Evolutionary conservation across 2,113 vertebrate genomes (phyloP), one percentile per base, ranked within the genome.

Genomic region (Oostethus manadensis): DNA sequence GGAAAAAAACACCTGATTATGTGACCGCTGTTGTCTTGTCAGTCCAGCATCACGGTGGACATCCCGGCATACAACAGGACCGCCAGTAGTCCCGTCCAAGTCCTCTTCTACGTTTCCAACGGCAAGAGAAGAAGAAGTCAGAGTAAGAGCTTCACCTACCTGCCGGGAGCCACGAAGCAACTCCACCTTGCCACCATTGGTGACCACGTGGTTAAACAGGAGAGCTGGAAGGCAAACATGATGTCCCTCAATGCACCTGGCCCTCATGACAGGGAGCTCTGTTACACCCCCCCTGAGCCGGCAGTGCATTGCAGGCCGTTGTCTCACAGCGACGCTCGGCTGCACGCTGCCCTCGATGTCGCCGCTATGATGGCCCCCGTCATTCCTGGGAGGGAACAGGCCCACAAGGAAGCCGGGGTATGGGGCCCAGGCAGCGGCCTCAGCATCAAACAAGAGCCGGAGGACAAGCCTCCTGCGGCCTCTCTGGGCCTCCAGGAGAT

Each of bases 101-200:
- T 97, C 81, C 94, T 96, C 76, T 98, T 98, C 88, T 95, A 93
- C 79, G 87, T 97, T 75, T 95, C 93, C 53, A 97, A 97, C 51
- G 96, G 95, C 70, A 98, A 95, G 83, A 93, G 92, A 79, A 96
- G 92, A 85, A 92, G 91, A 82, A 98, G 96, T 72, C 88, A 91
- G 38, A 87, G 86, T 58, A 94, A 95, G 58, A 93, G 79, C 79
- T 95, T 98, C 81, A 95, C 92, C 58, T 97, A 92, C 18, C 87
- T 93, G 78, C 89, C 94, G 85, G 92, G 78, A 91, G 90, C 42
- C 44, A 14, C 29, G 20, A 22, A 1, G 6, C 54, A 17, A 8
- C 0, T 22, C 33, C 21, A 22, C 13, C n/a, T 26, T 14, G 10
- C 54, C 63, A 77, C 71, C 11, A 22, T 64, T 33, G 29, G 29